Base-by-base conservation (phyloP, 2,888 invertebrate genomes). In the Seira musarum region DNA sequence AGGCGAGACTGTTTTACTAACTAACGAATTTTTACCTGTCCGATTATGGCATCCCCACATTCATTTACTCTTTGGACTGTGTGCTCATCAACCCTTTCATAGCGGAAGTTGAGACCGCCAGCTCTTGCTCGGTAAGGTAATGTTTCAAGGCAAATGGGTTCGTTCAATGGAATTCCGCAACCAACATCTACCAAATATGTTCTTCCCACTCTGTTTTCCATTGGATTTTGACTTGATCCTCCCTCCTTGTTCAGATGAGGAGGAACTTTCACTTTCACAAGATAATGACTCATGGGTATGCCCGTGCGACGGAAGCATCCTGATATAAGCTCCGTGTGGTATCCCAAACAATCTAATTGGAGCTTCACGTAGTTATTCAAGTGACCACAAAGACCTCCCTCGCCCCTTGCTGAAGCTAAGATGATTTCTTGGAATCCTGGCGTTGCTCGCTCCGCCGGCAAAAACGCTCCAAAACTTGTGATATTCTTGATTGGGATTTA, bases 121-220 rank as follows among this genome's bases (percentile, higher is more conserved):
- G 82, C 83, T 15, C 63, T 57, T 21, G 69, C 30, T 6, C 24
- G 3, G 21, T 60, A 78, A 0, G 82, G 84, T 8, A 81, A 30
- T 15, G 66, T 49, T 15, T 76, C 76, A 2, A 82, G 13, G 25
- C 49, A 63, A 30, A 84, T 63, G 1, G 84, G 84, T 25, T 82
- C 82, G 63, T 75, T 66, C 2, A 82, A 21, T 15, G 84, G 84
- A 22, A 84, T n/a, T 15, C 84, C 84, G 57, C 78, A 66, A 1
- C 84, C 84, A 1, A 79, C 82, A 70, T 84, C 84, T 19, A 84
- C 57, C 1, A 84, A 8, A 22, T 74, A 82, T 13, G 21, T 63
- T 66, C 65, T 75, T n/a, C 60, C 70, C n/a, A 35, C 60, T 13
- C 30, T 49, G 1, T 21, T 15, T n/a, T 40, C 46, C 1, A 49